Base-by-base conservation (phyloP, 2,113 vertebrate species). In the Spea multiplicata region DNA sequence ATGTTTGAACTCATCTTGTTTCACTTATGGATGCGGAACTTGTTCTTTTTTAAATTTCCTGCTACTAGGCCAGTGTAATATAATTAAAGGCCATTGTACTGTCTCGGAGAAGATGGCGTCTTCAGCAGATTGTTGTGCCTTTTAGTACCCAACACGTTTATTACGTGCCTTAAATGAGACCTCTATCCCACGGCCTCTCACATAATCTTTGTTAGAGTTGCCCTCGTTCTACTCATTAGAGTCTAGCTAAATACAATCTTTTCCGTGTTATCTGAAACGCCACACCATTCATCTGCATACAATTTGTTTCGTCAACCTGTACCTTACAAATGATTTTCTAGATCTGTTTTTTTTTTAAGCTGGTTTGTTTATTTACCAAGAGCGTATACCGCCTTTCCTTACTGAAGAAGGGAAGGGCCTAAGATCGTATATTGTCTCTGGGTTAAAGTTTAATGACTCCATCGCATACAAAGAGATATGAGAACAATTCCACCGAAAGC, bases 371-470 rank as follows among this genome's bases (percentile, higher is more conserved):
- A 55, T 61, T 50, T 52, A 52, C 46, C 46, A 50, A 44, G 73
- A 75, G 52, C 45, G n/a, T 57, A 59, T 12, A 48, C 5, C 30
- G n/a, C 49, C 59, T 13, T 46, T 30, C n/a, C 57, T 74, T 74
- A 57, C 61, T 62, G 44, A 74, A 45, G 61, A 64, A 74, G 72
- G 72, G 45, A 74, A 49, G 30, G 61, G 57, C 17, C 30, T 16
- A 16, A 49, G 72, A 48, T n/a, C 62, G 30, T 30, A 55, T 57
- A 48, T 74, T 74, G 55, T 74, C 57, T 48, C 46, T 30, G 72
- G 49, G 72, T 74, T 74, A 61, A 74, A 62, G 16, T 74, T 74
- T 74, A 74, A 74, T 74, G 7, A 12, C 72, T 64, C 30, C 30
- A 30, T 30, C 2, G 30, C 30, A 30, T 30, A 30, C 30, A 30